phyloP scores from a whole-genome alignment of 2,113 vertebrate species.

The Cyanistes caeruleus region DNA sequence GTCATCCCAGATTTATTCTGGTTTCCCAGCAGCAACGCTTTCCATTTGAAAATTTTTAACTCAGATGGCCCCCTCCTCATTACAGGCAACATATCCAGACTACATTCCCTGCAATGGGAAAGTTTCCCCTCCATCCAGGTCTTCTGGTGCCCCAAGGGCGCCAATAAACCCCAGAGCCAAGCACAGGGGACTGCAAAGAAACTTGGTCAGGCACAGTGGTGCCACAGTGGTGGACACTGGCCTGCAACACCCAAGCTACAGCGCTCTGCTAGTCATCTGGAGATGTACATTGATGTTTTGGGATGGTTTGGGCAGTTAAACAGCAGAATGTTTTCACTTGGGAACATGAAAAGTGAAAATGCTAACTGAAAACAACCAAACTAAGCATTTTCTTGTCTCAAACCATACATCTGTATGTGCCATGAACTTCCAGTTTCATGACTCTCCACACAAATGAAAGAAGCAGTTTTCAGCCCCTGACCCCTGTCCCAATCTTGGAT shows the following conservation, averaged over 20 bases:
- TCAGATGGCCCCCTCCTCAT: neutral
- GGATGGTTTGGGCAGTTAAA: neutral
- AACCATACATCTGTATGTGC: neutral
- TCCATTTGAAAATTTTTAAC: neutral
- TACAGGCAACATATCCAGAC: neutral
- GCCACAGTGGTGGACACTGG: neutral
- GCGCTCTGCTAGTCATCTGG: rapidly evolving
- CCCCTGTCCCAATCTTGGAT: neutral
- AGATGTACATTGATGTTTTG: neutral
- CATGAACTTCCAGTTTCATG: neutral
- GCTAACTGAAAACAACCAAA: neutral
- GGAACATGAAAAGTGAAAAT: neutral
- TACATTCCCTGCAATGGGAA: neutral
- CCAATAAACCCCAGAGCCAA: neutral
- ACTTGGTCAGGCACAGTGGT: neutral
- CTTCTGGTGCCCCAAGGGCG: neutral
- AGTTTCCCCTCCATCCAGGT: neutral
- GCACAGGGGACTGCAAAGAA: neutral
- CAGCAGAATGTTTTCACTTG: neutral
- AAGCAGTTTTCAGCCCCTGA: neutral
- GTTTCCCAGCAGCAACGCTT: neutral
- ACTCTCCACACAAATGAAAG: neutral
- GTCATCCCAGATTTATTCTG: neutral
- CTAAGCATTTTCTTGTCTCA: neutral
- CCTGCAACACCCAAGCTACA: neutral